Conservation (phyloP, 1,140 invertebrate species). For the Drosophila orosa region DNA sequence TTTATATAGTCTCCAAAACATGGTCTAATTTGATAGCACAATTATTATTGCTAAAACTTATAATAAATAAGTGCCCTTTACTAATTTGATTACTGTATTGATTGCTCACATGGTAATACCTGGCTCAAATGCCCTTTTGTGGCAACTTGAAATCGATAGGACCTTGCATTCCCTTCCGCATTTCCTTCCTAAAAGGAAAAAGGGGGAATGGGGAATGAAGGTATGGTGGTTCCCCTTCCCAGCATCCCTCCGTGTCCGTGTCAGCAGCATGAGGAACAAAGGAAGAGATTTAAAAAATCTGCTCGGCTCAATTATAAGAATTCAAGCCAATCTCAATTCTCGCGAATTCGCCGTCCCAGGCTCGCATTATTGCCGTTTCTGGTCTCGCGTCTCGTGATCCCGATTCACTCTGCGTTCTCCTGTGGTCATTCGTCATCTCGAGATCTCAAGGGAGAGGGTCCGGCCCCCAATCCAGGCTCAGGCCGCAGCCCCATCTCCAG, state of each 20-base stretch:
- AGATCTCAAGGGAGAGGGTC: slow-evolving; percentile 30
- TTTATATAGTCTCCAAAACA: background rate
- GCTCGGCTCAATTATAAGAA: slow-evolving; percentile 78
- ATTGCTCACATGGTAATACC: too few relatives aligned
- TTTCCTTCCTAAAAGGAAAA: background rate
- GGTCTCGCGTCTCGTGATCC: slow-evolving; percentile 63
- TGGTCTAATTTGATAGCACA: background rate
- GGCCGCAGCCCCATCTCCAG: background rate
- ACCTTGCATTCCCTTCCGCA: slow-evolving; percentile 1
- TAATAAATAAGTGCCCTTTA: background rate
- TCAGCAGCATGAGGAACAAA: slow-evolving; percentile 17
- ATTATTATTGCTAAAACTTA: background rate
- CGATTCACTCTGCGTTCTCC: slow-evolving; percentile 62
- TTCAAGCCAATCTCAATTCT: slow-evolving; percentile 75
- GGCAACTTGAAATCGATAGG: slow-evolving; percentile 1
- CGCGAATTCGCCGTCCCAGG: slow-evolving; percentile 43
- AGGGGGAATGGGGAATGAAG: background rate
- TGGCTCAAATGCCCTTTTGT: background rate
- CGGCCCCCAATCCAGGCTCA: slow-evolving; percentile 18
- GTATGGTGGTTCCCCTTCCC: background rate
- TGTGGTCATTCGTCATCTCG: slow-evolving; percentile 80
- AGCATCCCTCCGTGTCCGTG: background rate
- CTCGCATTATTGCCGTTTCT: slow-evolving; percentile 71
- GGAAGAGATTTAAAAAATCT: slow-evolving; percentile 61
- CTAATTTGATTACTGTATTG: background rate